phyloP scores from a whole-genome alignment of 1,140 invertebrate genomes.

The Zophobas atratus region DNA sequence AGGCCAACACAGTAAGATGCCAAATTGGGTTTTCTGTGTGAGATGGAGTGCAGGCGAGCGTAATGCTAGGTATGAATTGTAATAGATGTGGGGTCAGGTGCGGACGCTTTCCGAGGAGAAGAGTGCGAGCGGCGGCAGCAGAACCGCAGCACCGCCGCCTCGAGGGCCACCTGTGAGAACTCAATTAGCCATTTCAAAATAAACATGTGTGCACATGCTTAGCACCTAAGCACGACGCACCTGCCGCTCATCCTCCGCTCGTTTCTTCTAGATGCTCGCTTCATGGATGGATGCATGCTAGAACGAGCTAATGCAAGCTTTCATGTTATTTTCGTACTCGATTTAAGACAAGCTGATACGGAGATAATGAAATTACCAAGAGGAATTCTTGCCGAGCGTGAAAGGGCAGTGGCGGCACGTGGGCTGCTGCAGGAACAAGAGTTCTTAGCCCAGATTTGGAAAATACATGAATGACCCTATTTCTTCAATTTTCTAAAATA shows the following conservation, averaged over 20 bases:
- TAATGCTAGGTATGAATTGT: conserved; percentile 40
- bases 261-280: background rate
- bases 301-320: background rate
- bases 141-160: conserved; percentile 9
- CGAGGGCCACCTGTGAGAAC: conserved; percentile 41
- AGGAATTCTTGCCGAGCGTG: too few relatives aligned
- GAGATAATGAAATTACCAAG: too few relatives aligned
- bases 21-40: conserved; percentile 48
- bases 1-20: conserved; percentile 28
- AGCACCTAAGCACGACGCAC: conserved; percentile 30
- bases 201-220: conserved; percentile 43
- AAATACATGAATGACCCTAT: too few relatives aligned
- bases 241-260: conserved; percentile 7
- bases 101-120: conserved; percentile 26
- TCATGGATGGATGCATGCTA: background rate
- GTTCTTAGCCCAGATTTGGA: too few relatives aligned
- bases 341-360: background rate
- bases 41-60: conserved; percentile 38
- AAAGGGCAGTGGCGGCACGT: too few relatives aligned
- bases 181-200: conserved; percentile 45
- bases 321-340: too few relatives aligned
- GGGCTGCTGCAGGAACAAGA: too few relatives aligned
- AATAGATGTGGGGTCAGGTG: conserved; percentile 45
- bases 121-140: conserved; percentile 18
- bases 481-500: too few relatives aligned